Conservation (phyloP, 2,888 invertebrate species). For the Diaphora mendica region DNA sequence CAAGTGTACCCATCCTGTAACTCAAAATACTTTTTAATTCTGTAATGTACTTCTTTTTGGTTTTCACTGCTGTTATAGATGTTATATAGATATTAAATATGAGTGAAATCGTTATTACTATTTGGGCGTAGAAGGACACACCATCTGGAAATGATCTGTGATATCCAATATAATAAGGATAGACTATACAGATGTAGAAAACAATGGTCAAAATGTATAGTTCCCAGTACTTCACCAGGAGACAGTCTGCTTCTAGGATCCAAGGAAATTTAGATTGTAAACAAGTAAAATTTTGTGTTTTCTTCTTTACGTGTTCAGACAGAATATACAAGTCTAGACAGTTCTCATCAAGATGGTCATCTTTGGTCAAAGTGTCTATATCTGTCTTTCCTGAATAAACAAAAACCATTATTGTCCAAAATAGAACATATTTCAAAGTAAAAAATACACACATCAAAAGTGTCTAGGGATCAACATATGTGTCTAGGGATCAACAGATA, state of each 20-base stretch:
- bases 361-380: conserved; percentile 63
- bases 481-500: too few species aligned
- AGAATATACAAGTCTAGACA: conserved; percentile 80
- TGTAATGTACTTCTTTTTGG: conserved; percentile 74
- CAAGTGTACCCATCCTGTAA: conserved; percentile 77
- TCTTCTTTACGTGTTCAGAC: conserved; percentile 80
- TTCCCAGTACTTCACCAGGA: conserved; percentile 82
- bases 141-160: conserved; percentile 72
- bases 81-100: conserved; percentile 77
- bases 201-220: conserved; percentile 75
- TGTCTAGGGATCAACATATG: too few species aligned
- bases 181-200: conserved; percentile 75
- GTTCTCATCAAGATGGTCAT: conserved; percentile 71
- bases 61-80: conserved; percentile 80
- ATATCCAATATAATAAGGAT: conserved; percentile 83
- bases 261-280: conserved; percentile 76
- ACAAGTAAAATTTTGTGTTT: conserved; percentile 70
- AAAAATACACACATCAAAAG: too few species aligned
- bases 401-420: neutral
- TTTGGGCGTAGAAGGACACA: conserved; percentile 71
- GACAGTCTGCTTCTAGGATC: conserved; percentile 79
- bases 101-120: conserved; percentile 73
- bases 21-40: conserved; percentile 71
- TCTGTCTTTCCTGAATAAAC: conserved; percentile 67
- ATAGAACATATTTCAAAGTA: neutral